Evolutionary conservation across 2,113 vertebrate genomes (phyloP).

Genomic region (Rhegmatorhina hoffmannsi): DNA sequence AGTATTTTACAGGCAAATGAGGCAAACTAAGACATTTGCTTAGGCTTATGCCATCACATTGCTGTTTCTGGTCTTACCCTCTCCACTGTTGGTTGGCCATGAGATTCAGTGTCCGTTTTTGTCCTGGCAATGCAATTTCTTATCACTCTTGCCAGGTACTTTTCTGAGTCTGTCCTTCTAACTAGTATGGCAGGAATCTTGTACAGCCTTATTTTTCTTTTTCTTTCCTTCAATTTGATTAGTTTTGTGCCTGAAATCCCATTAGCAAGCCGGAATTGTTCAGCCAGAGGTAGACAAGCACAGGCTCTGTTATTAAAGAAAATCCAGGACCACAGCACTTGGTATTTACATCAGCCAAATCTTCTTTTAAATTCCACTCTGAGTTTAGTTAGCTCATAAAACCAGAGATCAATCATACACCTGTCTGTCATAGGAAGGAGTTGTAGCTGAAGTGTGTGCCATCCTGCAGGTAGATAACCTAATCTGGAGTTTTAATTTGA

Average conservation of each 20-base stretch:
- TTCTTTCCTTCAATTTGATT: neutral
- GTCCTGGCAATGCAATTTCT: neutral
- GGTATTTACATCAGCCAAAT: neutral
- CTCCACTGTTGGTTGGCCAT: fast-evolving
- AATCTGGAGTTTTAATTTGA: neutral
- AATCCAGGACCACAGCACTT: neutral
- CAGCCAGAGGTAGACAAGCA: neutral
- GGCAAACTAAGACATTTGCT: neutral
- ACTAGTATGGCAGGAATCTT: neutral
- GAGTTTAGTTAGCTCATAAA: neutral
- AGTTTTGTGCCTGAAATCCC: fast-evolving
- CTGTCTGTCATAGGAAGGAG: neutral
- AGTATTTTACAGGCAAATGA: neutral
- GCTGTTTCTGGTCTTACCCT: neutral
- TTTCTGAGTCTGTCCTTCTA: neutral
- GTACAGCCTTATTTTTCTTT: neutral
- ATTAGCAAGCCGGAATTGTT: neutral
- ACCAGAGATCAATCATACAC: neutral
- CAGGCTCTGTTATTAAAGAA: neutral
- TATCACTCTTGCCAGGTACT: neutral
- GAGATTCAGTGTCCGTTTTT: neutral
- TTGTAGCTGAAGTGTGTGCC: neutral
- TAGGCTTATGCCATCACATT: neutral
- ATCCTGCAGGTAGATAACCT: neutral
- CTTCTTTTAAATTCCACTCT: neutral